Evolutionary conservation across 2,797 vertebrate species (phyloP).

Genomic region (Pseudotriccus pelzelni): DNA sequence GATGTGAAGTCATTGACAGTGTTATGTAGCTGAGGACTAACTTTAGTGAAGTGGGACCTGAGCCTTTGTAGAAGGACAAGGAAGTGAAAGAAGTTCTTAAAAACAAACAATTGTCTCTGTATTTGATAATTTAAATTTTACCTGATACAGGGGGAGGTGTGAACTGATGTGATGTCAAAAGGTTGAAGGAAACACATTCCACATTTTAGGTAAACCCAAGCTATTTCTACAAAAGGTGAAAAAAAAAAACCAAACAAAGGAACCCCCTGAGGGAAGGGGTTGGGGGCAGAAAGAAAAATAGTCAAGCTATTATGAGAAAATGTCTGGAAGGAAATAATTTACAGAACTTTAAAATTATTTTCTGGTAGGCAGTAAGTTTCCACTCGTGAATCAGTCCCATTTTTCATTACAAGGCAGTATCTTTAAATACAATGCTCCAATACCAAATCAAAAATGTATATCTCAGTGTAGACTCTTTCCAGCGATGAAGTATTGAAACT

Average conservation of each 20-base stretch:
- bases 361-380: background rate
- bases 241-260: fast-evolving
- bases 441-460: background rate
- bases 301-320: background rate
- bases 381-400: background rate
- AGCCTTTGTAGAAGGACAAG: background rate
- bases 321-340: background rate
- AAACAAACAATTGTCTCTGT: background rate
- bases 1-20: background rate
- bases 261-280: fast-evolving
- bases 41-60: background rate
- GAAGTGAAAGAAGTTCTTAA: background rate
- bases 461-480: background rate
- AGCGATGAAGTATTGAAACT: background rate
- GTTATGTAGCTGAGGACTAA: background rate
- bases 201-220: background rate
- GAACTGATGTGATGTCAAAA: background rate
- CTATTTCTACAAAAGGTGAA: background rate
- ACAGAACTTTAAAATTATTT: background rate
- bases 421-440: background rate
- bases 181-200: background rate
- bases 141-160: background rate
- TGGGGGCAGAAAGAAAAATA: background rate
- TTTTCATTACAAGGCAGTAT: background rate
- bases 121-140: background rate